Conservation (phyloP, 2,113 vertebrate genomes). For the Murina feae region DNA sequence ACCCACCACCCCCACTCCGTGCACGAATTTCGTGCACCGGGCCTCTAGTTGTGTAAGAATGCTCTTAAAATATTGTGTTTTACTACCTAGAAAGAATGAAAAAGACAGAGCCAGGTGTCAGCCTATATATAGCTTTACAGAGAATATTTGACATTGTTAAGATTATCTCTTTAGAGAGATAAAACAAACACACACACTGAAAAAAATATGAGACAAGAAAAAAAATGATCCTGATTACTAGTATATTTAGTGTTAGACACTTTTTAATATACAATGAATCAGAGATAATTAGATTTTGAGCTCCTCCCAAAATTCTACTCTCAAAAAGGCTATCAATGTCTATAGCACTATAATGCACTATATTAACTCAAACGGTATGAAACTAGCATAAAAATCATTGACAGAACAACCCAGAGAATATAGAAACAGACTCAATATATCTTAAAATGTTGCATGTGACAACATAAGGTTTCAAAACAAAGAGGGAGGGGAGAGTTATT, state of each 20-base stretch:
- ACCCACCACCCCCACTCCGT: too few species aligned
- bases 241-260: slow-evolving; percentile 4
- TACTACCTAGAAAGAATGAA: not conserved
- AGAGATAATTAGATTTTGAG: not conserved
- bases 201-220: not conserved
- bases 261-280: not conserved
- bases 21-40: too few species aligned
- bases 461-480: not conserved
- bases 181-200: not conserved
- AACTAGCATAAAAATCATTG: not conserved
- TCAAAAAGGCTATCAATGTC: slow-evolving; percentile 6
- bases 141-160: not conserved
- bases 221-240: not conserved
- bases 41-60: not conserved
- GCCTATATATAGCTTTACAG: not conserved
- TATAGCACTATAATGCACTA: not conserved
- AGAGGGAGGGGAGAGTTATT: not conserved
- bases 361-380: not conserved
- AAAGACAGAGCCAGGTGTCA: not conserved
- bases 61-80: not conserved
- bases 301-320: not conserved
- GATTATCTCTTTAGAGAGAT: not conserved
- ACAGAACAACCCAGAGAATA: not conserved
- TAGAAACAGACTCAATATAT: not conserved
- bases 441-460: not conserved